Evolutionary conservation across 2,113 vertebrate genomes (phyloP).

Genomic region (Dromiciops gliroides): DNA sequence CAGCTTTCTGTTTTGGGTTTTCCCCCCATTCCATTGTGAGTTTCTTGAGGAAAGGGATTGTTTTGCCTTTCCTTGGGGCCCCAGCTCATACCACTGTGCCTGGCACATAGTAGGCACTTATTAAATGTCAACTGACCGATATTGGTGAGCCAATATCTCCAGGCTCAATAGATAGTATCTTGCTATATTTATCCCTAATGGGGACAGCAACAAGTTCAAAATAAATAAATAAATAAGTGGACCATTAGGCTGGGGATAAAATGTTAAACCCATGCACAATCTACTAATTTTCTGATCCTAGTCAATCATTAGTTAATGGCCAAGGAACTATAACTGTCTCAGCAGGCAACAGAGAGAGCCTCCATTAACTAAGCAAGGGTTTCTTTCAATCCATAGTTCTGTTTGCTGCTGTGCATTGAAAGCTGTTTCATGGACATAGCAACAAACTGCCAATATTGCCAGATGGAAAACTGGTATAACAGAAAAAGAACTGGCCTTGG

Average conservation of each 20-base stretch:
- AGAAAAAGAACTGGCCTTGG: not conserved
- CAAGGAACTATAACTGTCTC: slow-evolving; percentile 1
- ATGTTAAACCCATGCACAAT: slow-evolving; percentile 9
- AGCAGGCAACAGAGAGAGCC: not conserved
- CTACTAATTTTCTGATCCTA: slow-evolving; percentile 34
- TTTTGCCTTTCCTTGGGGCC: not conserved
- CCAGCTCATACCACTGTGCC: not conserved
- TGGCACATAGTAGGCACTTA: not conserved
- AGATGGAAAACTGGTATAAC: not conserved
- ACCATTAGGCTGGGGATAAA: not conserved
- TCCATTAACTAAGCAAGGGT: not conserved
- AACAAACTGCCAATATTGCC: not conserved
- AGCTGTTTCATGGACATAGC: slow-evolving; percentile 17
- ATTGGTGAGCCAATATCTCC: not conserved
- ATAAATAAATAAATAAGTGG: not conserved
- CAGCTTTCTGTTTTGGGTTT: not conserved
- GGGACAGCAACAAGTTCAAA: not conserved
- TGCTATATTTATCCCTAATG: not conserved
- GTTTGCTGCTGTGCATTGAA: slow-evolving; percentile 39
- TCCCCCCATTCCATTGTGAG: not conserved
- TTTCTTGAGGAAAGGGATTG: not conserved
- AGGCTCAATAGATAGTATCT: not conserved
- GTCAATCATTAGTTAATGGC: slow-evolving; percentile 36
- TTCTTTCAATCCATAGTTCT: slow-evolving; percentile 43
- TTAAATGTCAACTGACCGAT: not conserved